Base-by-base conservation (phyloP, 1,140 invertebrate species). In the Arion vulgaris region DNA sequence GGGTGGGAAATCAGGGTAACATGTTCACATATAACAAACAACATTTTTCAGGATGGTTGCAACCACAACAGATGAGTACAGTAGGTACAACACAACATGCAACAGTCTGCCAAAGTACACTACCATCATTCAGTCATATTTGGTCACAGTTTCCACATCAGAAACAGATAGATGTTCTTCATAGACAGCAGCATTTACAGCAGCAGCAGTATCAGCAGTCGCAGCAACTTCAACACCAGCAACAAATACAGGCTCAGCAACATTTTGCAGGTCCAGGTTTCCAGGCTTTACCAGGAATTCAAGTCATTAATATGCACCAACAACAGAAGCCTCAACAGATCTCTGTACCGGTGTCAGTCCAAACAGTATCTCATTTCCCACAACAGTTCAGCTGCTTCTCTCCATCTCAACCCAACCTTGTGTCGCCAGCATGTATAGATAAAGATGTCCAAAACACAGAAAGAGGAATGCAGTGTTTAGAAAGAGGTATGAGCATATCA, bases 61-160 rank as follows among this genome's bases (percentile, higher is more conserved):
- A 71, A 32, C 38, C 38, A 49, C 57, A 62, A 36, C 28, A 80
- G 36, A 39, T 49, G 4, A 49, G 26, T 34, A 9, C 38, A 13
- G 4, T 23, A 36, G 57, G 76, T 4, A 66, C 17, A 38, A 2
- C 28, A 26, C 76, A 79, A 19, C 51, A 45, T 7, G 9, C 66
- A 38, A 7, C 32, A 34, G 26, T 4, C 11, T 28, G 38, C 23
- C 80, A 81, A 62, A 74, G 80, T n/a, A 57, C 80, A 26, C 39
- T 81, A 23, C 80, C 80, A 72, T 74, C 80, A 28, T 81, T 81
- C 39, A 41, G 38, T 38, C 80, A 81, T n/a, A 34, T 81, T 32
- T 81, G 80, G 80, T 81, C 80, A 38, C 80, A 81, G 71, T 81
- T 81, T 74, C 71, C 72, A 39, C 68, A 74, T 28, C 80, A 81